These are phyloP conservation scores for Pituophis catenifer DNA, from an alignment of 2,113 vertebrate species.

Conservation along the genomic window DNA sequence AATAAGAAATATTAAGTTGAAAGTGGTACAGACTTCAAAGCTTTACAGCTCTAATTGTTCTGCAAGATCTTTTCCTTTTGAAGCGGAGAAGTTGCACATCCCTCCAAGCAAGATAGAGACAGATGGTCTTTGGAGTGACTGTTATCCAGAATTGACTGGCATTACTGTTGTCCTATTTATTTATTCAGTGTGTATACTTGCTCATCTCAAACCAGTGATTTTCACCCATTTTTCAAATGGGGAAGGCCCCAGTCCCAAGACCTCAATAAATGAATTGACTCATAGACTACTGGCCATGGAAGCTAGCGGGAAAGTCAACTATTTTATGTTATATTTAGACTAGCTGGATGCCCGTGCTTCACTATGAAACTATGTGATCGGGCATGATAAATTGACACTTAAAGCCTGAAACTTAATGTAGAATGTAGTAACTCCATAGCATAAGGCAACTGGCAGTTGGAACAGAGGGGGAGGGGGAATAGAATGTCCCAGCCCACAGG, in stretches of 20 bases:
- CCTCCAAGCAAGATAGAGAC: neutral
- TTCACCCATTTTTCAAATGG: neutral
- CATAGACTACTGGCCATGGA: neutral
- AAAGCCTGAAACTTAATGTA: too few species aligned
- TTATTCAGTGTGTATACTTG: neutral
- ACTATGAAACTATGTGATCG: too few species aligned
- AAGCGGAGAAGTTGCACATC: neutral
- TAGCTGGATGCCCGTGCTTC: too few species aligned
- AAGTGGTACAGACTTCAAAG: neutral
- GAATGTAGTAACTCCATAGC: too few species aligned
- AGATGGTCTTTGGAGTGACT: neutral
- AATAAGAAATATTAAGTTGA: neutral
- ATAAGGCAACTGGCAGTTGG: too few species aligned
- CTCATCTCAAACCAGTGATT: neutral
- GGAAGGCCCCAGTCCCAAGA: neutral
- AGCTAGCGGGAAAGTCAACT: neutral
- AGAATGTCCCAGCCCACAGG: too few species aligned
- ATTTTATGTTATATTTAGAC: neutral
- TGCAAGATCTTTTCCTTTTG: neutral
- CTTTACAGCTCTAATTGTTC: neutral
- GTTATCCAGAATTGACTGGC: too few species aligned
- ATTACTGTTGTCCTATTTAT: neutral
- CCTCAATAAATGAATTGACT: neutral
- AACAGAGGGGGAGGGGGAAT: too few species aligned
- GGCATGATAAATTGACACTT: too few species aligned